phyloP scores from a whole-genome alignment of 1,140 invertebrate genomes.

The Zaprionus camerounensis region DNA sequence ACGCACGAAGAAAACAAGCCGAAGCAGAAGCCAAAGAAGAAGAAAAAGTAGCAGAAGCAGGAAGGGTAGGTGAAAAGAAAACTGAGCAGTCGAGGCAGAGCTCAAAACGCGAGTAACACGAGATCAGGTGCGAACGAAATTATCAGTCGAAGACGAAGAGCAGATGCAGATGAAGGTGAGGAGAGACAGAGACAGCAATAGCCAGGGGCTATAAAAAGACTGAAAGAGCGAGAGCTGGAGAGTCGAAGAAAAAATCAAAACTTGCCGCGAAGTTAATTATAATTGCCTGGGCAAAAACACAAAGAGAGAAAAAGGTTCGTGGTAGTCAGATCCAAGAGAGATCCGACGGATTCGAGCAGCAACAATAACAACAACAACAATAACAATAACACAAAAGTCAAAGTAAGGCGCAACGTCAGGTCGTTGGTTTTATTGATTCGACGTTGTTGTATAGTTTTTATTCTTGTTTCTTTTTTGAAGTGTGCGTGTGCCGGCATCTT shows the following conservation, averaged over 20 bases:
- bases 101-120: constrained; percentile 67
- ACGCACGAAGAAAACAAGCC: constrained; percentile 46
- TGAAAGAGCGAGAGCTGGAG: constrained; percentile 10
- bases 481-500: constrained; percentile 74
- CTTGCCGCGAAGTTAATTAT: constrained; percentile 81
- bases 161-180: constrained; percentile 45
- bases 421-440: constrained; percentile 77
- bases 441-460: constrained; percentile 22
- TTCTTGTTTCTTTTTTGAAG: constrained; percentile 42
- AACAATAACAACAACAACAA: constrained; percentile 28
- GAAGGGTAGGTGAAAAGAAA: constrained; percentile 1
- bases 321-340: constrained; percentile 42
- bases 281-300: constrained; percentile 78
- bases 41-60: neutral
- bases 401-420: constrained; percentile 36
- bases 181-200: constrained; percentile 7
- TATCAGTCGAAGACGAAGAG: constrained; percentile 49
- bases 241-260: constrained; percentile 67
- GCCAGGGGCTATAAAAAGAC: constrained; percentile 23
- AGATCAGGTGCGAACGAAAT: constrained; percentile 80
- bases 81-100: constrained; percentile 20
- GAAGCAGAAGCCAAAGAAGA: neutral
- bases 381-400: constrained; percentile 15
- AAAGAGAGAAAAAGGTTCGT: constrained; percentile 52
- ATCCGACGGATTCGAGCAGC: constrained; percentile 17